Conservation (phyloP, 2,113 vertebrate genomes). For the Entomyzon cyanotis region DNA sequence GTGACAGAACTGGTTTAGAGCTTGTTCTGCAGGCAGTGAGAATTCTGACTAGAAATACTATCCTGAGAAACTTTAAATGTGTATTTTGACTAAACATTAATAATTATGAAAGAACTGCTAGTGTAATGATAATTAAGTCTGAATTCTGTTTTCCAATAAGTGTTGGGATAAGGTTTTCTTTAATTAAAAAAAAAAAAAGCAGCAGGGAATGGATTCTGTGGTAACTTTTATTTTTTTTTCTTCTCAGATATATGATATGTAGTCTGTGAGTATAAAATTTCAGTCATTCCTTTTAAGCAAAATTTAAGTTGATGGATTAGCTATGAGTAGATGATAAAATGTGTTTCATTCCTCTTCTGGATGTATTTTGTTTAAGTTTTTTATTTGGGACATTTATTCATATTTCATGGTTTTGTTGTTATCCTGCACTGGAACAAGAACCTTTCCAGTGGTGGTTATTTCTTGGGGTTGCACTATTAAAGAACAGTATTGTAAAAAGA, state of each 20-base stretch:
- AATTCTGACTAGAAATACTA: not conserved
- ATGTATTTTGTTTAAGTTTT: not conserved
- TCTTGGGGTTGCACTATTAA: not conserved
- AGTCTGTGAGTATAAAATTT: not conserved
- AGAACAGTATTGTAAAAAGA: not conserved
- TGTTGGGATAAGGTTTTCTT: not conserved
- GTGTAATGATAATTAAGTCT: not conserved
- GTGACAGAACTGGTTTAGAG: not conserved
- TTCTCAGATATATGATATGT: not conserved
- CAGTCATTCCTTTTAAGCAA: not conserved
- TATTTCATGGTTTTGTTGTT: not conserved
- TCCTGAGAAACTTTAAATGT: not conserved
- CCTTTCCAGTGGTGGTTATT: not conserved
- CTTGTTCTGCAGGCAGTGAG: not conserved
- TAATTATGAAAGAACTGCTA: not conserved
- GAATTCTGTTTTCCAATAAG: not conserved
- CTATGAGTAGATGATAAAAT: not conserved
- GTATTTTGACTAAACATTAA: not conserved
- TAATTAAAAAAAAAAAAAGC: not conserved
- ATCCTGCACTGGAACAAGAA: not conserved
- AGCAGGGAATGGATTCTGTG: not conserved
- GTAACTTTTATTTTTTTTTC: not conserved
- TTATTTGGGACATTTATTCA: not conserved
- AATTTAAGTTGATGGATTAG: not conserved
- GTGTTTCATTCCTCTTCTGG: not conserved